Percentiles rank a stretch among this genome's conserved stretches.
Evolutionary conservation across 2,113 vertebrate species (phyloP).

Genomic region (Eubucco bourcierii): DNA sequence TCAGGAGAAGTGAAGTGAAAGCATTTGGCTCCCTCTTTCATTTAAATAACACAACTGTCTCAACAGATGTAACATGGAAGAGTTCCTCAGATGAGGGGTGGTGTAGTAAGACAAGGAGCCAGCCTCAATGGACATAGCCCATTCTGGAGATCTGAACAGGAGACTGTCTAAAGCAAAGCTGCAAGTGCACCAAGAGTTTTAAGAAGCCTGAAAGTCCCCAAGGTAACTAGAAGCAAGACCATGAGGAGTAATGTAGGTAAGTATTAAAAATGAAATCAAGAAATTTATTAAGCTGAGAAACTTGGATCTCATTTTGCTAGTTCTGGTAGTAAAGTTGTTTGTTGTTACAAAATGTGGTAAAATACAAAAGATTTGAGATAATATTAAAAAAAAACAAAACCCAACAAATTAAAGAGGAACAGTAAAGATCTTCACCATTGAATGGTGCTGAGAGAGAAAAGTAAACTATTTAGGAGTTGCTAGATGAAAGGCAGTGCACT

Average conservation of each 20-base stretch:
- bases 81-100: slow-evolving; percentile 21
- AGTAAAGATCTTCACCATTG: background rate
- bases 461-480: slow-evolving; percentile 4
- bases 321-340: background rate
- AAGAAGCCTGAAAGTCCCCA: background rate
- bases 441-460: background rate
- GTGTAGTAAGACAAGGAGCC: background rate
- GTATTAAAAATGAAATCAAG: background rate
- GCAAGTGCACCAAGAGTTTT: background rate
- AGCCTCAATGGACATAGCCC: slow-evolving; percentile 27
- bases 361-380: background rate
- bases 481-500: background rate
- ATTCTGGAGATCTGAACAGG: background rate
- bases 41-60: background rate
- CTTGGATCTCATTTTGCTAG: background rate
- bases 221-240: slow-evolving; percentile 31
- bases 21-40: background rate
- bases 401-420: background rate
- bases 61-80: slow-evolving; percentile 22
- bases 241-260: slow-evolving; percentile 57
- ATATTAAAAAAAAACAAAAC: background rate
- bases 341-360: background rate
- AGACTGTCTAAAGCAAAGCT: slow-evolving; percentile 27
- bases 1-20: background rate
- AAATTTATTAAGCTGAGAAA: background rate